These are phyloP conservation scores for Tubulanus polymorphus DNA, from an alignment of 2,888 invertebrate genomes.

Conservation along the genomic window DNA sequence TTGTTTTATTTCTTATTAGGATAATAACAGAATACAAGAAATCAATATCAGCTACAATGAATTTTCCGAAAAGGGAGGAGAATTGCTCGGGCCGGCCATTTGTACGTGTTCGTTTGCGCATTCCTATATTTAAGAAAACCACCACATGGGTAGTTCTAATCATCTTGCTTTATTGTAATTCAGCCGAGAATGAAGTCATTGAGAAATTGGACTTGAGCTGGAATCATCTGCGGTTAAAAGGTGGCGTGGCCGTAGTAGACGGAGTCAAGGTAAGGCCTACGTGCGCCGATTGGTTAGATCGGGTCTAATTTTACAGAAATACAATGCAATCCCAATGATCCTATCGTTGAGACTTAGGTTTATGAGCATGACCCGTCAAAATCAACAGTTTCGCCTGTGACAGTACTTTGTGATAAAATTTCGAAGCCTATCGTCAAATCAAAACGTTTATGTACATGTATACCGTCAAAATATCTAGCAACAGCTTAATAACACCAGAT, in stretches of 20 bases:
- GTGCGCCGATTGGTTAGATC: no score
- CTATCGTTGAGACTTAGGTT: no score
- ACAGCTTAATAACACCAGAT: no score
- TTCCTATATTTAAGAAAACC: background rate
- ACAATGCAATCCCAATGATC: no score
- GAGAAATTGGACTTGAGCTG: slow-evolving; percentile 53
- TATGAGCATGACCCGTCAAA: no score
- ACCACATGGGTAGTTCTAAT: background rate
- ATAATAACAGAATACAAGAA: slow-evolving; percentile 32
- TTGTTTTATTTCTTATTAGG: slow-evolving; percentile 17
- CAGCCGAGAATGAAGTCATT: slow-evolving; percentile 54
- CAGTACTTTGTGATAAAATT: no score
- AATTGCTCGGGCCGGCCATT: slow-evolving; percentile 44
- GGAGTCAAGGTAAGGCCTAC: slow-evolving; percentile 23
- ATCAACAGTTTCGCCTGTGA: no score
- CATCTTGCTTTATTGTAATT: slow-evolving; percentile 14
- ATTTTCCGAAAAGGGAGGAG: slow-evolving; percentile 54
- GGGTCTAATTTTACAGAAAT: no score
- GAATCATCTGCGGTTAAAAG: slow-evolving; percentile 29
- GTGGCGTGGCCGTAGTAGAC: slow-evolving; percentile 24
- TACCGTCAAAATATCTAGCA: no score
- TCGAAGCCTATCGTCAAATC: no score
- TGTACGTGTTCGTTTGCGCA: slow-evolving; percentile 17
- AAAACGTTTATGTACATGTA: no score
- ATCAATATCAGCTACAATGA: slow-evolving; percentile 58